These are phyloP conservation scores for Mesitornis unicolor DNA, from an alignment of 2,113 vertebrate species.

Conservation along the genomic window DNA sequence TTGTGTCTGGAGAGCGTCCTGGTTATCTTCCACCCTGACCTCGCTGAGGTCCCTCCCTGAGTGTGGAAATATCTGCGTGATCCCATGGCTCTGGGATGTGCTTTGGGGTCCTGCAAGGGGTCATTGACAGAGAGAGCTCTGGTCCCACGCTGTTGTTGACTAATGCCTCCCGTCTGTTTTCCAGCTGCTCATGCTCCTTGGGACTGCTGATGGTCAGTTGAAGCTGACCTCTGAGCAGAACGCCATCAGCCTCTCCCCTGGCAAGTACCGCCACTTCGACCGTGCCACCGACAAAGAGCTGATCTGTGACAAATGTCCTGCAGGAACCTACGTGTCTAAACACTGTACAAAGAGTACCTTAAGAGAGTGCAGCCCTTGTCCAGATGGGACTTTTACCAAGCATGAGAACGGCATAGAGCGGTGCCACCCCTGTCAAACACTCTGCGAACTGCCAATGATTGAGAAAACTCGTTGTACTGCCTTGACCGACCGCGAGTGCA, in stretches of 20 bases:
- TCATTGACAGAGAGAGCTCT: rapidly evolving
- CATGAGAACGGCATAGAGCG: conserved; percentile 90
- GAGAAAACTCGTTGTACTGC: conserved; percentile 84
- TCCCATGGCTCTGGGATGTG: background rate
- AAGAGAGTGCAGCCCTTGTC: conserved; percentile 90
- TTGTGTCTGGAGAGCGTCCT: rapidly evolving
- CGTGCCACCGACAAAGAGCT: conserved; percentile 79
- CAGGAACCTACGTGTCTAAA: conserved; percentile 88
- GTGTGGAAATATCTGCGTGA: background rate
- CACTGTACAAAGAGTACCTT: conserved; percentile 84
- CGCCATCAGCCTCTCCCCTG: conserved; percentile 71
- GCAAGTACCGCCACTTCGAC: conserved; percentile 85
- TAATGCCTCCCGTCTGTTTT: conserved; percentile 45
- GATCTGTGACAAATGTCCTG: conserved; percentile 94
- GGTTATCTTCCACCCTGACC: background rate
- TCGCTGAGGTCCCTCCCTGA: background rate
- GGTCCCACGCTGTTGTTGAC: rapidly evolving
- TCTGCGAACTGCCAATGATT: conserved; percentile 79
- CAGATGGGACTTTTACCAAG: conserved; percentile 83
- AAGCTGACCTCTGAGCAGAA: conserved; percentile 74
- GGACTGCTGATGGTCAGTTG: conserved; percentile 70
- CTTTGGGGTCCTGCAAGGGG: background rate
- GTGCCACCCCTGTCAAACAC: conserved; percentile 85
- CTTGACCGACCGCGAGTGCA: conserved; percentile 86
- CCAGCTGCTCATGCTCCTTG: conserved; percentile 83